Evolutionary conservation across 2,797 vertebrate species (phyloP).

Genomic region (Parotocinclus haroldoi): DNA sequence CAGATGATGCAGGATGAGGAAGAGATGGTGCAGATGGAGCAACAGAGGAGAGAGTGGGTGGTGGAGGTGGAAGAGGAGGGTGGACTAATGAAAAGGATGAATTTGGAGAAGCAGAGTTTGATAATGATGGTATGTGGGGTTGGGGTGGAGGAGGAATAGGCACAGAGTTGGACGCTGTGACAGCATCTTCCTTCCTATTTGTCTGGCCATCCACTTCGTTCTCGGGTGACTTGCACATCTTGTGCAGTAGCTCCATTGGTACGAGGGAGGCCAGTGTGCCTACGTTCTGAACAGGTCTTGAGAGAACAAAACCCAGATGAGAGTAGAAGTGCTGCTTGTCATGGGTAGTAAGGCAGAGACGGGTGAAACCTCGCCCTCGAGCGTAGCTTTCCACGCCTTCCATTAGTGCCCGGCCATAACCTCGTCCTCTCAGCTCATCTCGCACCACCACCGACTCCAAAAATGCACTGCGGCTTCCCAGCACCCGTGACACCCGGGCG

Average conservation of each 20-base stretch:
- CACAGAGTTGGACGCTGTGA: not conserved
- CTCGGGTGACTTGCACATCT: slow-evolving; percentile 62
- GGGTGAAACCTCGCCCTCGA: slow-evolving; percentile 68
- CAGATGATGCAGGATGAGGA: slow-evolving; percentile 34
- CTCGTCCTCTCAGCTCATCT: slow-evolving; percentile 76
- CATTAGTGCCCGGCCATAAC: slow-evolving; percentile 87
- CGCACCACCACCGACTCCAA: slow-evolving; percentile 91
- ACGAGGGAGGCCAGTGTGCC: slow-evolving; percentile 73
- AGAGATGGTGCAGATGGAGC: slow-evolving; percentile 31
- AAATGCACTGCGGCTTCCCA: slow-evolving; percentile 75
- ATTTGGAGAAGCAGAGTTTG: not conserved
- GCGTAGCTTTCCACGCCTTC: slow-evolving; percentile 83
- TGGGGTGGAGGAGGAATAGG: too few species aligned
- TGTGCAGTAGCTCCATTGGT: slow-evolving; percentile 72
- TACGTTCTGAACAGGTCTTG: slow-evolving; percentile 81
- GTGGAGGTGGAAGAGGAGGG: slow-evolving; percentile 35
- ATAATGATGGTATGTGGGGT: too few species aligned
- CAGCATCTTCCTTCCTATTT: slow-evolving; percentile 1
- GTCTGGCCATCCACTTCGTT: not conserved
- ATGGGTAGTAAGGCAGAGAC: slow-evolving; percentile 86
- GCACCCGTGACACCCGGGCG: slow-evolving; percentile 79
- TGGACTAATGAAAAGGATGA: slow-evolving; percentile 9
- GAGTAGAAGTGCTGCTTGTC: slow-evolving; percentile 91
- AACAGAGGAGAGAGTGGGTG: slow-evolving; percentile 22
- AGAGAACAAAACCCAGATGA: slow-evolving; percentile 81